Base-by-base conservation (phyloP, 2,888 invertebrate genomes). In the Papilio elwesi region DNA sequence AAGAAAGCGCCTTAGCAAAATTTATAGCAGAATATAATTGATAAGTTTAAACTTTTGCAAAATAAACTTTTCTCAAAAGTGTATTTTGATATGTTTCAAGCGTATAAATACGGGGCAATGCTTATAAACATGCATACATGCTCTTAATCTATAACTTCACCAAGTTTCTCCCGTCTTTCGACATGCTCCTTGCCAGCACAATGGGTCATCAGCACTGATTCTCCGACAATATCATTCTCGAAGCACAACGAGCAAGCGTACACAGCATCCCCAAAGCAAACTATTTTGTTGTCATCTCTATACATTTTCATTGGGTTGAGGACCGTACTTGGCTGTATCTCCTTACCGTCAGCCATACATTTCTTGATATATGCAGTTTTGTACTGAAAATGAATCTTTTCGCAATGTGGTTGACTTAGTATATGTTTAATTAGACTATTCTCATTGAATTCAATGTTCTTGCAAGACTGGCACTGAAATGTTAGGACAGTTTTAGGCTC, bases 271-370 rank as follows among this genome's bases (percentile, higher is more conserved):
- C 93, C 93, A 1, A 93, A 93, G 71, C 93, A 93, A 0, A 93
- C 93, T 51, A 93, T 91, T 77, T 93, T 93, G 76, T 93, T 93
- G 3, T 87, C 88, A 85, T 93, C 93, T 1, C 93, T 75, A 55
- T 93, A 93, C 88, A 92, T 86, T n/a, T 74, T 91, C 93, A 93
- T 93, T 0, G 93, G 86, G 68, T 93, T 93, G 1, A 93, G 76
- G 0, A 93, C 87, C 0, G 93, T 92, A 70, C 93, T 93, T 0
- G 93, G 93, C 73, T 90, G 89, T 0, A 93, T 93, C 71, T 93
- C 93, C 66, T 89, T 90, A 0, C 91, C 90, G 0, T 83, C 75
- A 0, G 85, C 75, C 0, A 93, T 83, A 80, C 93, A 93, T 74
- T 91, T 92, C 75, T 92, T 92, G 0, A 93, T 93, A 78, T 93